Evolutionary conservation across 2,888 invertebrate genomes (phyloP).

Genomic region (Fissipunctia ypsillon): DNA sequence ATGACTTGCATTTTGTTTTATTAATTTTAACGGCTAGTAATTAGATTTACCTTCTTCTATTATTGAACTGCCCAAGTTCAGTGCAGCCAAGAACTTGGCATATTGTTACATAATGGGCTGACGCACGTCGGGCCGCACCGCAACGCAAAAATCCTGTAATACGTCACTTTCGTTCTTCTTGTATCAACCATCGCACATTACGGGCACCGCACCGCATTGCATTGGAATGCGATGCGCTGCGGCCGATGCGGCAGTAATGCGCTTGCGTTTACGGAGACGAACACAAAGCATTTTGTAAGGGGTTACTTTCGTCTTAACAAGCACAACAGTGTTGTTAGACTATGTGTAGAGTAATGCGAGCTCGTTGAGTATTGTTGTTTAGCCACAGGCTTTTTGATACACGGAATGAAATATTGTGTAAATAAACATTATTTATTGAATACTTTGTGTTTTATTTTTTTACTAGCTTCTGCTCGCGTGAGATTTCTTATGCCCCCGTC

Average conservation of each 20-base stretch:
- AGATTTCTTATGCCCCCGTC: too few species aligned
- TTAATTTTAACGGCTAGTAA: not conserved
- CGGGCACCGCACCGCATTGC: not conserved
- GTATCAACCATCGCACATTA: too few species aligned
- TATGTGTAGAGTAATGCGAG: conserved; percentile 50
- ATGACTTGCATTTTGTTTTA: not conserved
- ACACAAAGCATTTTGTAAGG: conserved; percentile 33
- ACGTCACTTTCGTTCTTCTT: not conserved
- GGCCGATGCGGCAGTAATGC: not conserved
- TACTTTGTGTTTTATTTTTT: conserved; percentile 7
- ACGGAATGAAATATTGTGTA: conserved; percentile 76
- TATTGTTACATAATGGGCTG: not conserved
- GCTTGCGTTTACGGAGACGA: not conserved
- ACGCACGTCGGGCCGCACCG: not conserved
- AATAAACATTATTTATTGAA: conserved; percentile 83
- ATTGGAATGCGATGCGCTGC: not conserved
- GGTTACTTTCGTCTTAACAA: conserved; percentile 35
- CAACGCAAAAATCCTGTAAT: too few species aligned
- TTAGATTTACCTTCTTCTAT: not conserved
- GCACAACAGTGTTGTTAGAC: conserved; percentile 56
- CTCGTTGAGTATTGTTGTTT: conserved; percentile 71
- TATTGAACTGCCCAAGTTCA: not conserved
- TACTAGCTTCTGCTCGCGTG: too few species aligned
- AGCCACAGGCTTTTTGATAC: conserved; percentile 78
- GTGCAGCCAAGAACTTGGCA: not conserved